These are phyloP conservation scores for Nothocercus nigrocapillus DNA, from an alignment of 2,113 vertebrate species.

Conservation along the genomic window DNA sequence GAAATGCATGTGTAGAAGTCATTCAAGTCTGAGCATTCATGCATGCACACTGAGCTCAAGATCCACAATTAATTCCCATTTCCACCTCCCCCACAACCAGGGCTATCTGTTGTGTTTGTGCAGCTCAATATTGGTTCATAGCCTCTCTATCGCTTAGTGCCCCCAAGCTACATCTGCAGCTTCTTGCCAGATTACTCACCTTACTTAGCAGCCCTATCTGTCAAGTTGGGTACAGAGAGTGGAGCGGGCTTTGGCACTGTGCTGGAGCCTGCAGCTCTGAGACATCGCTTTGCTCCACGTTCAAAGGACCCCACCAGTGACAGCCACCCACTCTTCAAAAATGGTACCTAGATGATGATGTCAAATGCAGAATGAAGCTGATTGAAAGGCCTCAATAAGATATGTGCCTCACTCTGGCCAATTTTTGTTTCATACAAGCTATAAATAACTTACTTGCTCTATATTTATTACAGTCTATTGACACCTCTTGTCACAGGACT, in stretches of 20 bases:
- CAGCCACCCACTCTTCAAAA: not conserved
- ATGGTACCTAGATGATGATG: rapidly evolving
- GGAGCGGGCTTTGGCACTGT: rapidly evolving
- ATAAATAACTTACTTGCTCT: not conserved
- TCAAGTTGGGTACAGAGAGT: rapidly evolving
- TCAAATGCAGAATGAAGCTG: not conserved
- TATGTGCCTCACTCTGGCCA: not conserved
- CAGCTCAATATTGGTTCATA: not conserved
- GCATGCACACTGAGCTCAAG: conserved; percentile 31
- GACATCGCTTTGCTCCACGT: rapidly evolving
- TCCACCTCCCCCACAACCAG: conserved; percentile 31
- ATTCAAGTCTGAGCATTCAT: conserved; percentile 55
- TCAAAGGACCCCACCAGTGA: not conserved
- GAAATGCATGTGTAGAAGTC: not conserved
- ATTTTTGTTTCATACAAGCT: not conserved
- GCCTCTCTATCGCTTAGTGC: not conserved
- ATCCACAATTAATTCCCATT: not conserved
- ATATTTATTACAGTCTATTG: not conserved
- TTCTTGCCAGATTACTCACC: not conserved
- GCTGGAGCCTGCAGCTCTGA: not conserved
- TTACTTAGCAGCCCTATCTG: not conserved
- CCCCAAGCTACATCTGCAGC: not conserved
- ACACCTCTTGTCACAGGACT: not conserved
- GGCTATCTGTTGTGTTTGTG: not conserved
- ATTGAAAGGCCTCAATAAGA: not conserved